These are phyloP conservation scores for Heterodera filipjevi DNA, from an alignment of 2,888 invertebrate genomes.

Conservation along the genomic window DNA sequence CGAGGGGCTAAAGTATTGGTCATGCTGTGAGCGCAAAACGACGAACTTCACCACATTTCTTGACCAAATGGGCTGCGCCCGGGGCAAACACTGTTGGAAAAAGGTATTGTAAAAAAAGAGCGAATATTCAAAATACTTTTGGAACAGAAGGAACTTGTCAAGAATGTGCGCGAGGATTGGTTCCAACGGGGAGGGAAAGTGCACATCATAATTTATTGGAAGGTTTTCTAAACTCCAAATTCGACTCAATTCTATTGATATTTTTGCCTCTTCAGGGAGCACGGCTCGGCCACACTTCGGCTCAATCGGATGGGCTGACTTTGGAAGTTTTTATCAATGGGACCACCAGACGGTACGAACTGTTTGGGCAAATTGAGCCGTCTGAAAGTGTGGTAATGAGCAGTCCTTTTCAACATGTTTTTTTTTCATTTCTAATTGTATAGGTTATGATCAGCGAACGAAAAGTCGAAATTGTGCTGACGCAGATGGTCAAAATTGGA, in stretches of 20 bases:
- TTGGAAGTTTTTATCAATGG: conserved; percentile 50
- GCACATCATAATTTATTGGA: conserved; percentile 61
- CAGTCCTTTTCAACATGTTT: not conserved
- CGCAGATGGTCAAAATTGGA: conserved; percentile 50
- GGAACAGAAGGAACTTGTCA: conserved; percentile 51
- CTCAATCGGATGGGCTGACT: conserved; percentile 82
- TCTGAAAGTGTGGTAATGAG: conserved; percentile 44
- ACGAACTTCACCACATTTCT: conserved; percentile 90
- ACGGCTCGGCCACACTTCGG: conserved; percentile 76
- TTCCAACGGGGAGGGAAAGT: conserved; percentile 56
- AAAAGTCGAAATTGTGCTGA: conserved; percentile 59
- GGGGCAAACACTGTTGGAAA: conserved; percentile 84
- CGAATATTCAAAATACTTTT: not conserved
- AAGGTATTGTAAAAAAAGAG: conserved; percentile 54
- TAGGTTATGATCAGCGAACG: conserved; percentile 53
- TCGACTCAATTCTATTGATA: not conserved
- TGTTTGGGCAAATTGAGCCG: conserved; percentile 58
- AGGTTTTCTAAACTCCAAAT: not conserved
- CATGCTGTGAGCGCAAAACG: conserved; percentile 86
- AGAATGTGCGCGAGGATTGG: conserved; percentile 62
- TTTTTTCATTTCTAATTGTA: not conserved
- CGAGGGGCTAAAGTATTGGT: conserved; percentile 64
- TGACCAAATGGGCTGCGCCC: conserved; percentile 85
- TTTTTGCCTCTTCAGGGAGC: conserved; percentile 71
- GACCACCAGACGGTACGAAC: conserved; percentile 51